Conservation (phyloP, 2,888 invertebrate genomes). For the Zhuqinia jingwanae region DNA sequence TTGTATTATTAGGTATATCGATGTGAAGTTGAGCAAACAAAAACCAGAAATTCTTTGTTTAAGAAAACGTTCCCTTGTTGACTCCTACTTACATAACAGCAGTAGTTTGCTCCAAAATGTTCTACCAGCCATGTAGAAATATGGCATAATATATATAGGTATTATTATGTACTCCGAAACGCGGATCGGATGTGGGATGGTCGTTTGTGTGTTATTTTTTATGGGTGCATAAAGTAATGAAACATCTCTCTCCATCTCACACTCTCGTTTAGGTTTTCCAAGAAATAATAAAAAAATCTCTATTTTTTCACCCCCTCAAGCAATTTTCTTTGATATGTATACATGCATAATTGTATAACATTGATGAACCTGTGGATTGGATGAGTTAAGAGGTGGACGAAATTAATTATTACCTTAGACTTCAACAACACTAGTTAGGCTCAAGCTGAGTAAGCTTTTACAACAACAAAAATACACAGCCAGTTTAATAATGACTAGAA, state of each 20-base stretch:
- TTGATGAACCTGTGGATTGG: background rate
- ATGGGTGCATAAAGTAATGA: slow-evolving; percentile 36
- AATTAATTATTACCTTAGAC: slow-evolving; percentile 58
- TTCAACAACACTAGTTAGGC: background rate
- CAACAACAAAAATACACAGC: background rate
- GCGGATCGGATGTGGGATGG: slow-evolving; percentile 67
- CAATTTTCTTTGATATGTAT: background rate
- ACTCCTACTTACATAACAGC: background rate
- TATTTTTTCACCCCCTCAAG: slow-evolving; percentile 42
- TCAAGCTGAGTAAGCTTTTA: background rate
- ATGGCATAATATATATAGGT: too few relatives aligned
- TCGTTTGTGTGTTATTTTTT: slow-evolving; percentile 8
- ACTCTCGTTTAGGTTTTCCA: slow-evolving; percentile 7
- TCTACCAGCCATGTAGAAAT: too few relatives aligned
- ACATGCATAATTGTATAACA: background rate
- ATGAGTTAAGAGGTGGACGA: slow-evolving; percentile 40
- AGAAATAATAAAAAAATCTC: background rate
- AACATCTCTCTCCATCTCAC: slow-evolving; percentile 31
- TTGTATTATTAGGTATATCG: too few relatives aligned
- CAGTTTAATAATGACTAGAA: too few relatives aligned
- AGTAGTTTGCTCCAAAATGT: background rate
- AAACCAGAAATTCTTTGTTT: slow-evolving; percentile 48
- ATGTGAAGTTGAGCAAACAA: slow-evolving; percentile 17
- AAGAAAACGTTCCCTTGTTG: slow-evolving; percentile 35
- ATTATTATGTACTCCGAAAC: background rate